Percentiles rank a stretch among this genome's conserved stretches.
Evolutionary conservation across 2,113 vertebrate genomes (phyloP).

Genomic region (Amblyornis subalaris): DNA sequence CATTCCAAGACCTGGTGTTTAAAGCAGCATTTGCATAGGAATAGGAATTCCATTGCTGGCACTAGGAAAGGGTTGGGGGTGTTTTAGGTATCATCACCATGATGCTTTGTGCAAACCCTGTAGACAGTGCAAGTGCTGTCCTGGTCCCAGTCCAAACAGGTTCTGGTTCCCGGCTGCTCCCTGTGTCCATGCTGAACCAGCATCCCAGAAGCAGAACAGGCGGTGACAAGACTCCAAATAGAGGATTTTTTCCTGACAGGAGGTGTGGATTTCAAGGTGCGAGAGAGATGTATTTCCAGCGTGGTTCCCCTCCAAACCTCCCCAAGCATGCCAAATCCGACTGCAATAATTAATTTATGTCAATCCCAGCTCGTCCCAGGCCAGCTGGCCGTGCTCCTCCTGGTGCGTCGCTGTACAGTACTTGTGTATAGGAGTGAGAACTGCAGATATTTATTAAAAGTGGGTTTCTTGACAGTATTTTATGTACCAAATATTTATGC

Average conservation of each 20-base stretch:
- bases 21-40: neutral
- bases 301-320: conserved; percentile 54
- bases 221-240: neutral
- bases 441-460: conserved; percentile 91
- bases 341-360: conserved; percentile 79
- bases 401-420: conserved; percentile 80
- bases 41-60: neutral
- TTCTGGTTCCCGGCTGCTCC: neutral
- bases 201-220: neutral
- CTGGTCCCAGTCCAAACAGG: neutral
- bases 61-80: neutral
- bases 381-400: conserved; percentile 69
- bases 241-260: neutral
- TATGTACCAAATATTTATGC: conserved; percentile 67
- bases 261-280: conserved; percentile 13
- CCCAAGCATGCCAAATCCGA: conserved; percentile 82
- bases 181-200: neutral
- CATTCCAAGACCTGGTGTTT: conserved; percentile 27
- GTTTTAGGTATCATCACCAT: neutral
- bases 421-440: conserved; percentile 89
- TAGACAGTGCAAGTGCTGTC: neutral
- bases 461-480: conserved; percentile 74
- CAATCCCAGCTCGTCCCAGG: conserved; percentile 54
- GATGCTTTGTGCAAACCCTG: neutral
- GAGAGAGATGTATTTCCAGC: conserved; percentile 73